Percentiles rank a stretch among this genome's conserved stretches.
Conservation (phyloP, 1,140 invertebrate genomes). For the Lepidurus apus region DNA sequence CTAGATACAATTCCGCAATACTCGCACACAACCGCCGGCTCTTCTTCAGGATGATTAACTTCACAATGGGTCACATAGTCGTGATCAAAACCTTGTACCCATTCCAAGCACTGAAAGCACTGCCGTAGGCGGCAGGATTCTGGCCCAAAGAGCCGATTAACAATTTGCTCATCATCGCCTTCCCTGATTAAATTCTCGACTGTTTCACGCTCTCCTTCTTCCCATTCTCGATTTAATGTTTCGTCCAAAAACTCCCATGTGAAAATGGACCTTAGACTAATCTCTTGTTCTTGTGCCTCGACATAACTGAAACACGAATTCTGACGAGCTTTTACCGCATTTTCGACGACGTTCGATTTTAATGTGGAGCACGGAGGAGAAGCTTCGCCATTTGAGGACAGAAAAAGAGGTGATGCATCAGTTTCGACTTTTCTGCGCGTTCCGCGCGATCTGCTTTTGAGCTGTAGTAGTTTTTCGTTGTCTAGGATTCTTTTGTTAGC, state of each 20-base stretch:
- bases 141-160: neutral
- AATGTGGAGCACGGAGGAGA: neutral
- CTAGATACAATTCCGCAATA: neutral
- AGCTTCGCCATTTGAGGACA: neutral
- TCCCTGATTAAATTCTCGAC: neutral
- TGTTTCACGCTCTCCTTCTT: neutral
- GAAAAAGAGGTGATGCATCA: neutral
- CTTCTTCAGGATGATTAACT: neutral
- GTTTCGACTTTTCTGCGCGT: neutral
- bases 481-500: neutral
- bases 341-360: neutral
- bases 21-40: neutral
- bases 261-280: neutral
- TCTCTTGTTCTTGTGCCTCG: neutral
- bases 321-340: neutral
- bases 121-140: neutral
- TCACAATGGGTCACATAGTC: neutral
- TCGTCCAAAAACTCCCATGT: neutral
- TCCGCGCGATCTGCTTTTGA: neutral
- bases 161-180: conserved; percentile 7
- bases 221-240: neutral
- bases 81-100: neutral
- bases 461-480: neutral
- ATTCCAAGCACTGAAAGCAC: neutral
- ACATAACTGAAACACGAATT: neutral